Base-by-base conservation (phyloP, 2,113 vertebrate genomes). In the Anarrhichthys ocellatus region DNA sequence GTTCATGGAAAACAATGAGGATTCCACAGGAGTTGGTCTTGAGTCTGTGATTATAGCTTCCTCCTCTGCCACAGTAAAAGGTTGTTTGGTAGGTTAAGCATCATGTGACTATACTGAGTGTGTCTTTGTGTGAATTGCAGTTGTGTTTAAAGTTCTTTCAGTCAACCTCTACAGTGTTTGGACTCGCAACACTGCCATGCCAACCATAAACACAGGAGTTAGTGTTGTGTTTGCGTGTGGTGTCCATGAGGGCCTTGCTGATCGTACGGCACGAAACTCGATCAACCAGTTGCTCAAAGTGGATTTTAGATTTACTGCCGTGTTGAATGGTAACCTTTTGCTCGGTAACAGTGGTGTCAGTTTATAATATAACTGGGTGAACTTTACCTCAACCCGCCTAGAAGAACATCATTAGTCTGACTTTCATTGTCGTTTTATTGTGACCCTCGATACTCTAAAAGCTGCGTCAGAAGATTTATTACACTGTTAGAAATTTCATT, bases 101-200 rank as follows among this genome's bases (percentile, higher is more conserved):
- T 79, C 58, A 20, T 68, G 64, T 58, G 68, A 15, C 8, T 1
- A n/a, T 29, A 22, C 7, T 0, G 59, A 0, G 56, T 64, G 62
- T 61, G 68, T 73, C 44, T 71, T 27, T 54, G 15, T 58, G 20
- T 59, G 75, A 40, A 42, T 17, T 40, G 4, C 29, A 27, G 52
- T 69, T 52, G 66, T 79, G 83, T 84, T 88, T 87, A 54, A 81
- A 76, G 70, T 70, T 22, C 29, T 74, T 18, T 59, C 65, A 38
- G 27, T 78, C 56, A 68, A 71, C 67, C 71, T 78, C 80, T 38
- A 11, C 34, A 7, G 17, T 79, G 82, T 88, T 91, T 90, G 61
- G 56, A 84, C 52, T 83, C 62, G 36, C 70, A 89, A 48, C 78
- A 86, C 56, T 77, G 62, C 58, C 79, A 72, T 65, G 80, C 75